A percentile compares a stretch with the other conserved stretches of the same genome.
These are phyloP conservation scores for Vanessa cardui DNA, from an alignment of 2,888 invertebrate genomes.

Conservation along the genomic window DNA sequence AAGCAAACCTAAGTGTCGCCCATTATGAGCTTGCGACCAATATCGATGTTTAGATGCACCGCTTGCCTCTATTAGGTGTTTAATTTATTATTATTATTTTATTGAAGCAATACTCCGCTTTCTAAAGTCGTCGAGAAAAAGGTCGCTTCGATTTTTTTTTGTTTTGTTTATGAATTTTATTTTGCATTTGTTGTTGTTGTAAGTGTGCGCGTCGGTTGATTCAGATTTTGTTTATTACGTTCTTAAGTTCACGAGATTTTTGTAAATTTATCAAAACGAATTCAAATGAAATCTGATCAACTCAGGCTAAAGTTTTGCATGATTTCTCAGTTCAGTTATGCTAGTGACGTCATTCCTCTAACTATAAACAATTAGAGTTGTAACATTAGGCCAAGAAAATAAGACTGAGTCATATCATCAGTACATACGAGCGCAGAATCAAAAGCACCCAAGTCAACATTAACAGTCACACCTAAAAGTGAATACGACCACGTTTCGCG, in stretches of 20 bases:
- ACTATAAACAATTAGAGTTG: slow-evolving; percentile 22
- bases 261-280: background rate
- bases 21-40: slow-evolving; percentile 72
- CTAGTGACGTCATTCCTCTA: slow-evolving; percentile 36
- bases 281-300: slow-evolving; percentile 47
- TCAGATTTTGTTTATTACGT: slow-evolving; percentile 43
- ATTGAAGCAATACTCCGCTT: slow-evolving; percentile 42
- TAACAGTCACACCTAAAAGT: background rate
- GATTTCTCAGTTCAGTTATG: slow-evolving; percentile 52
- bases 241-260: background rate
- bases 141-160: slow-evolving; percentile 47
- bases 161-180: slow-evolving; percentile 41
- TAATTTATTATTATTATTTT: slow-evolving; percentile 38
- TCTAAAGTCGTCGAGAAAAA: slow-evolving; percentile 42
- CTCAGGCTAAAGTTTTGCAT: slow-evolving; percentile 68
- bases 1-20: slow-evolving; percentile 66
- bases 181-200: slow-evolving; percentile 42
- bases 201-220: slow-evolving; percentile 42
- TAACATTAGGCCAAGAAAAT: slow-evolving; percentile 32
- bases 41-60: slow-evolving; percentile 82
- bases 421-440: background rate
- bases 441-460: background rate
- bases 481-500: slow-evolving; percentile 3
- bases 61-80: slow-evolving; percentile 79
- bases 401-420: slow-evolving; percentile 24